Evolutionary conservation across 2,113 vertebrate species (phyloP).

Genomic region (Cyprinodon variegatus): DNA sequence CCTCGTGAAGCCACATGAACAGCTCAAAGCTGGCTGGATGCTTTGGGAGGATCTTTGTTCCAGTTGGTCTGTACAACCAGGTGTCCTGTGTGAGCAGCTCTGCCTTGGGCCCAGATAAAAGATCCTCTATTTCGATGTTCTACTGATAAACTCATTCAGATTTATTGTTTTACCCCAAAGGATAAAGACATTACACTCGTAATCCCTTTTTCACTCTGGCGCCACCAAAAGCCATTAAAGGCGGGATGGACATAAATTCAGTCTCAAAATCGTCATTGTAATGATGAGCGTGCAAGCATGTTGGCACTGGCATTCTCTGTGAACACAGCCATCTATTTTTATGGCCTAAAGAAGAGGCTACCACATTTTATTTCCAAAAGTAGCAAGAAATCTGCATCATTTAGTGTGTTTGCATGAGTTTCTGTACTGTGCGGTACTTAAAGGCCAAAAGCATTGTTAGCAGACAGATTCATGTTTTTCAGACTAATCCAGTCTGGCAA

Average conservation of each 20-base stretch:
- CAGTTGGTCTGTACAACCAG: constrained; percentile 1
- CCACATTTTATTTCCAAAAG: neutral
- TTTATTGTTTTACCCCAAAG: neutral
- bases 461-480: neutral
- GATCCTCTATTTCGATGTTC: neutral
- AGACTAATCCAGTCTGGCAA: neutral
- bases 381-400: neutral
- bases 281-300: neutral
- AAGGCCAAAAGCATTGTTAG: neutral
- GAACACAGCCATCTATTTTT: neutral
- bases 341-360: neutral
- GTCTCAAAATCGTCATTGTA: neutral
- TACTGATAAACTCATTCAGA: neutral
- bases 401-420: neutral
- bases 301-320: neutral
- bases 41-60: neutral
- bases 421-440: neutral
- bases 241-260: neutral
- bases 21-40: neutral
- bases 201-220: neutral
- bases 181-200: neutral
- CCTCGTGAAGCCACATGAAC: neutral
- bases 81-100: neutral
- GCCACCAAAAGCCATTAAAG: constrained; percentile 6
- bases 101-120: neutral